phyloP scores from a whole-genome alignment of 2,888 invertebrate genomes.

The Leptinotarsa juncta region DNA sequence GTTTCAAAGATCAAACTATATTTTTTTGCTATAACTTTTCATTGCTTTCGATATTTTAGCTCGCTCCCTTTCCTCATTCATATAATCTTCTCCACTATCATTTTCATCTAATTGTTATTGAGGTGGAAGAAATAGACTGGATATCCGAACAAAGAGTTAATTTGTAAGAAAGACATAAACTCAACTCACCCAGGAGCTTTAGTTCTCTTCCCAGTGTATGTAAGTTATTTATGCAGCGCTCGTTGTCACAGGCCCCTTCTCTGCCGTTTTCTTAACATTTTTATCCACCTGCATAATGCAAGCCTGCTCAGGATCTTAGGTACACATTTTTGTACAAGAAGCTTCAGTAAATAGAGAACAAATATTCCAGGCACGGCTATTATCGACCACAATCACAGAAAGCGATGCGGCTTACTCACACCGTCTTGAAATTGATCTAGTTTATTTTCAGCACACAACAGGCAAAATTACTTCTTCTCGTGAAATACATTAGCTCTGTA shows the following conservation, averaged over 20 bases:
- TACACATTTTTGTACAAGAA: slow-evolving; percentile 32
- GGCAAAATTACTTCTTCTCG: neutral
- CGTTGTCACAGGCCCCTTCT: neutral
- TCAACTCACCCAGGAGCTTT: neutral
- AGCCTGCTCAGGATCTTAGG: slow-evolving; percentile 19
- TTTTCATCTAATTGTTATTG: too few relatives aligned
- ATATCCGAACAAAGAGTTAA: too few relatives aligned
- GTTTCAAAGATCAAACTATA: too few relatives aligned
- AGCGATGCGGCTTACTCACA: slow-evolving; percentile 24
- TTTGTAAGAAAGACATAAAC: neutral
- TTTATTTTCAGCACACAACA: slow-evolving; percentile 6
- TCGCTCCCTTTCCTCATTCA: too few relatives aligned
- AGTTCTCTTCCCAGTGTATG: neutral
- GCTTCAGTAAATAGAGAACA: slow-evolving; percentile 24
- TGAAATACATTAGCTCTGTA: neutral
- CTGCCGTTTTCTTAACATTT: slow-evolving; percentile 16
- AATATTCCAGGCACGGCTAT: slow-evolving; percentile 36
- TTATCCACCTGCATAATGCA: slow-evolving; percentile 27
- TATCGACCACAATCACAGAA: slow-evolving; percentile 37
- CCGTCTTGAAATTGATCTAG: slow-evolving; percentile 27
- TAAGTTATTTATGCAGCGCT: neutral
- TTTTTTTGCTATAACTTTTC: too few relatives aligned
- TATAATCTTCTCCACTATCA: too few relatives aligned
- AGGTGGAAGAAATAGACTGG: too few relatives aligned
- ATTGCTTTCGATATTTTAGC: too few relatives aligned